Evolutionary conservation across 2,113 vertebrate genomes (phyloP).

Genomic region (Hippocampus guttulatus): DNA sequence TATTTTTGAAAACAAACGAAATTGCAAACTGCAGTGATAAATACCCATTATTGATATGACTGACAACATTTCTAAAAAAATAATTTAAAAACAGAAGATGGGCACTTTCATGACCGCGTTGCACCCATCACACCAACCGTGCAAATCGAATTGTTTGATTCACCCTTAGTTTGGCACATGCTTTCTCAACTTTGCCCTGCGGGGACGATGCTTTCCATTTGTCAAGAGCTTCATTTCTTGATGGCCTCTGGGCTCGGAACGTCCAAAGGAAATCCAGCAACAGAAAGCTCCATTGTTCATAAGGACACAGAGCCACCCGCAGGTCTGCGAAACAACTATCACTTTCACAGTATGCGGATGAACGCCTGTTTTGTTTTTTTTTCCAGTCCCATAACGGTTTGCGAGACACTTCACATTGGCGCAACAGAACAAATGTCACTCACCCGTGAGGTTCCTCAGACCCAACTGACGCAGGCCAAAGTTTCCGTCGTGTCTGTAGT

Average conservation of each 20-base stretch:
- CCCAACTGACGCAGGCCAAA: conserved; percentile 91
- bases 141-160: conserved; percentile 24
- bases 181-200: conserved; percentile 29
- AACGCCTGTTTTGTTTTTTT: not conserved
- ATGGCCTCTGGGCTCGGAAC: conserved; percentile 36
- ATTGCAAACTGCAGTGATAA: not conserved
- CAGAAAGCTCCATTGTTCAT: conserved; percentile 30
- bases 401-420: conserved; percentile 3
- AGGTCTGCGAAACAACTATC: conserved; percentile 35
- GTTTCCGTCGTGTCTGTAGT: conserved; percentile 94
- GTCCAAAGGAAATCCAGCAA: conserved; percentile 23
- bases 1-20: no score
- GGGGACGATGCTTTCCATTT: conserved; percentile 27
- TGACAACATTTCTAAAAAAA: conserved; percentile 15
- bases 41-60: not conserved
- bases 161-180: conserved; percentile 7
- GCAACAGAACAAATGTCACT: conserved; percentile 1
- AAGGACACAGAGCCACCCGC: conserved; percentile 35
- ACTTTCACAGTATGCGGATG: conserved; percentile 15
- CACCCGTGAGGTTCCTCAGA: conserved; percentile 90
- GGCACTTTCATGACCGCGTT: not conserved
- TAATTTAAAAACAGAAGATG: conserved; percentile 16
- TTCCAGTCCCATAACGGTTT: conserved; percentile 1
- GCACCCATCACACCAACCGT: not conserved
- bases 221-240: conserved; percentile 35